phyloP scores from a whole-genome alignment of 2,888 invertebrate species.

The Sphaerophoria rueppellii region DNA sequence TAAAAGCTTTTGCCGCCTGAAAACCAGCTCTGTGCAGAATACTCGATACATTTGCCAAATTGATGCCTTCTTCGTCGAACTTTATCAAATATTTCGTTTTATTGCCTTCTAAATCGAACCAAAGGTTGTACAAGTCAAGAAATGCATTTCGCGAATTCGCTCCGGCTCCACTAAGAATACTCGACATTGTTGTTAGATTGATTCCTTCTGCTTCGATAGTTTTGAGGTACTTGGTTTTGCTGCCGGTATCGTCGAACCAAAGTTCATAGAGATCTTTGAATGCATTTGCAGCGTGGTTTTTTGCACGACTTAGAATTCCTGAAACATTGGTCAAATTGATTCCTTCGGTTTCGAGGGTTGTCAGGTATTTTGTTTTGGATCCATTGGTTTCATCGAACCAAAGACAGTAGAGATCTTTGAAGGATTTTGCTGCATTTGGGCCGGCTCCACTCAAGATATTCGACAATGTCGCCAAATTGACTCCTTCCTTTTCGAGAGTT shows the following conservation, averaged over 20 bases:
- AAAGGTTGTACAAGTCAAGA: slow-evolving; percentile 23
- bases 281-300: slow-evolving; percentile 17
- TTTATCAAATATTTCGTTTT: slow-evolving; percentile 10
- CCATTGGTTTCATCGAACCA: slow-evolving; percentile 32
- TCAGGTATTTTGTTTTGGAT: slow-evolving; percentile 28
- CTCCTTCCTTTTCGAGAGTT: slow-evolving; percentile 20
- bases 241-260: slow-evolving; percentile 32
- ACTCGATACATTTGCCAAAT: slow-evolving; percentile 11
- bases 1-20: slow-evolving; percentile 24
- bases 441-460: slow-evolving; percentile 31
- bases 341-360: slow-evolving; percentile 19
- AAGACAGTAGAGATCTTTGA: slow-evolving; percentile 17
- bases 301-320: slow-evolving; percentile 18
- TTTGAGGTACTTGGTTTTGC: slow-evolving; percentile 15
- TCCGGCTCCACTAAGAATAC: slow-evolving; percentile 23
- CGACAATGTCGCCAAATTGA: neutral
- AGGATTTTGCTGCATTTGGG: slow-evolving; percentile 9
- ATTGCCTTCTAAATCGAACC: slow-evolving; percentile 21
- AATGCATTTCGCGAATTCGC: slow-evolving; percentile 16
- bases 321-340: slow-evolving; percentile 21
- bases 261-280: slow-evolving; percentile 27
- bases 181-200: slow-evolving; percentile 1
- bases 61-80: slow-evolving; percentile 19
- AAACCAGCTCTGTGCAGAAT: slow-evolving; percentile 19
- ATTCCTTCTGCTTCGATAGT: slow-evolving; percentile 2